Percentiles rank a stretch among this genome's conserved stretches.
phyloP scores from a whole-genome alignment of 2,113 vertebrate genomes.

The Mellivora capensis region DNA sequence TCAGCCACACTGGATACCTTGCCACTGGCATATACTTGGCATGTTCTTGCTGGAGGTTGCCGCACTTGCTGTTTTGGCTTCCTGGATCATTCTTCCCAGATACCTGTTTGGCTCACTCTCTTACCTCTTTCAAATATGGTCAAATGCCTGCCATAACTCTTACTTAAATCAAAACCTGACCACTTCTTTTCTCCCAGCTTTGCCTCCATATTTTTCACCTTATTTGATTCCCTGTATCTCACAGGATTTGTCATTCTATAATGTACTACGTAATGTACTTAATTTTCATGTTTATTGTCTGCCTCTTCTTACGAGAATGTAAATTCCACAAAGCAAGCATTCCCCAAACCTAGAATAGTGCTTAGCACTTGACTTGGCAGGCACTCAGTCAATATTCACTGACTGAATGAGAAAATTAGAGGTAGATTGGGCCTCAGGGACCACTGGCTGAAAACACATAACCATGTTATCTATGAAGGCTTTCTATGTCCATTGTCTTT shows the following conservation, averaged over 20 bases:
- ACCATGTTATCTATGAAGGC: background rate
- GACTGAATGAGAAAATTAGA: background rate
- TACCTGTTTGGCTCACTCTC: background rate
- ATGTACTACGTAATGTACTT: background rate
- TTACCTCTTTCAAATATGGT: background rate
- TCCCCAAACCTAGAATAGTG: background rate
- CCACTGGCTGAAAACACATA: background rate
- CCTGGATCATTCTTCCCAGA: background rate
- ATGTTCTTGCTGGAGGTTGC: too few species aligned
- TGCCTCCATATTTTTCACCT: too few species aligned
- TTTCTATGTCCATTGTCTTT: background rate
- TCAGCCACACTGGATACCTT: background rate
- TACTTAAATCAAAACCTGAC: background rate
- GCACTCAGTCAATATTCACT: background rate
- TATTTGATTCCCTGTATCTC: background rate
- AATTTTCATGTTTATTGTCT: background rate
- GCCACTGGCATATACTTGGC: background rate
- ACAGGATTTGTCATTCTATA: background rate
- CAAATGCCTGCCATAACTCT: background rate
- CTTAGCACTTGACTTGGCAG: background rate
- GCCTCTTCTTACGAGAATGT: background rate
- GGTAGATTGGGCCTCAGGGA: background rate
- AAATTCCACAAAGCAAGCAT: background rate
- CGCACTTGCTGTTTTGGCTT: background rate
- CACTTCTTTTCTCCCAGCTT: background rate